phyloP scores from a whole-genome alignment of 2,113 vertebrate species.

The Mesoclemmys tuberculata region DNA sequence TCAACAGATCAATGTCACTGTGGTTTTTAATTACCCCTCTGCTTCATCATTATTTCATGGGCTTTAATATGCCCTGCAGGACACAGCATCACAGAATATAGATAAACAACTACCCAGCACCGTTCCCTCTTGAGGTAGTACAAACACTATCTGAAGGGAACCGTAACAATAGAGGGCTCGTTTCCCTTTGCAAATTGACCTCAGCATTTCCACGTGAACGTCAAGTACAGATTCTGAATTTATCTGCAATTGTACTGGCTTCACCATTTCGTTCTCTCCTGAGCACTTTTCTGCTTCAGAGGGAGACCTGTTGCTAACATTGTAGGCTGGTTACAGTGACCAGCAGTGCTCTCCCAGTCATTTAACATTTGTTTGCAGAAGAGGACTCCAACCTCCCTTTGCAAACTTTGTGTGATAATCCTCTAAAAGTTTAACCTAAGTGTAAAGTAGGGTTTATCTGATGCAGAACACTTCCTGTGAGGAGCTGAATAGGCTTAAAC shows the following conservation, averaged over 20 bases:
- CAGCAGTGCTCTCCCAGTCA: not conserved
- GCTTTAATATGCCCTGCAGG: constrained; percentile 88
- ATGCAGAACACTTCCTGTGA: not conserved
- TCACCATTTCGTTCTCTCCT: not conserved
- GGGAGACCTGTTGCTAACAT: not conserved
- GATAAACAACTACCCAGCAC: constrained; percentile 76
- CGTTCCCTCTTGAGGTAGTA: constrained; percentile 25
- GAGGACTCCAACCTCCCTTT: not conserved
- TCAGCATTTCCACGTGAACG: constrained; percentile 45
- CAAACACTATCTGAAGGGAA: constrained; percentile 51
- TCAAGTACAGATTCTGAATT: constrained; percentile 4
- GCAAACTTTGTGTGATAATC: not conserved
- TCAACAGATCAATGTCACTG: constrained; percentile 88
- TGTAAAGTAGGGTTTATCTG: not conserved
- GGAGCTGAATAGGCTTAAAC: not conserved
- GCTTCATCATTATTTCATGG: constrained; percentile 96
- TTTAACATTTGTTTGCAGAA: not conserved
- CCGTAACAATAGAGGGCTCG: not conserved
- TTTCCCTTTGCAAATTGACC: constrained; percentile 66
- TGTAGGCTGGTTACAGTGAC: not conserved
- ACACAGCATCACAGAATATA: constrained; percentile 66
- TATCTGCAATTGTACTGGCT: constrained; percentile 17
- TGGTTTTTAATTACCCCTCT: constrained; percentile 93
- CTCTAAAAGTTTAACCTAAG: not conserved
- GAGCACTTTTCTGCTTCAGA: constrained; percentile 2